Evolutionary conservation across 2,113 vertebrate genomes (phyloP).

Genomic region (Trematocara stigmaticum): DNA sequence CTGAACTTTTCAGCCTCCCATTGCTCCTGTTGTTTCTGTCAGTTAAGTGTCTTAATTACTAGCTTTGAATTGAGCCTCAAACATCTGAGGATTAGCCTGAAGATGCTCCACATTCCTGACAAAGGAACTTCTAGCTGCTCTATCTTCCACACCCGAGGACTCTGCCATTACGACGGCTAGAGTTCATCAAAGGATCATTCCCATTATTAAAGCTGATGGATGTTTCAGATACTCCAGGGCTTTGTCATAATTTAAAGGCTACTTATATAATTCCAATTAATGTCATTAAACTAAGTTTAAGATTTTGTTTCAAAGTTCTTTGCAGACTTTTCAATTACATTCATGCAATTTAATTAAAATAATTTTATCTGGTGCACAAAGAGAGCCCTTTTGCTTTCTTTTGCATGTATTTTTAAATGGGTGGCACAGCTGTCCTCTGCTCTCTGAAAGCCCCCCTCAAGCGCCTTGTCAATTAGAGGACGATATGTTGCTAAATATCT

Average conservation of each 20-base stretch:
- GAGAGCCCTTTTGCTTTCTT: neutral
- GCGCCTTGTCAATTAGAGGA: constrained; percentile 36
- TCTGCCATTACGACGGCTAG: neutral
- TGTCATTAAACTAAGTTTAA: neutral
- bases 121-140: neutral
- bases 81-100: neutral
- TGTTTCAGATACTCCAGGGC: neutral
- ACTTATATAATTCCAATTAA: neutral
- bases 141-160: neutral
- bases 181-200: neutral
- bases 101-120: neutral
- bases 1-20: neutral
- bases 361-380: neutral
- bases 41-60: constrained; percentile 24
- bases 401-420: constrained; percentile 11
- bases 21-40: neutral
- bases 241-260: neutral
- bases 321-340: neutral
- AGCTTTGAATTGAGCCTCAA: neutral
- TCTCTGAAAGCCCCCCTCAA: constrained; percentile 38
- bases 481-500: constrained; percentile 24
- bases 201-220: constrained; percentile 1
- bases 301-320: neutral
- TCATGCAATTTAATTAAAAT: neutral
- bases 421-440: constrained; percentile 14